A percentile compares a stretch with the other conserved stretches of the same genome.
These are phyloP conservation scores for Drosophila cognata DNA, from an alignment of 2,888 invertebrate species.

Conservation along the genomic window DNA sequence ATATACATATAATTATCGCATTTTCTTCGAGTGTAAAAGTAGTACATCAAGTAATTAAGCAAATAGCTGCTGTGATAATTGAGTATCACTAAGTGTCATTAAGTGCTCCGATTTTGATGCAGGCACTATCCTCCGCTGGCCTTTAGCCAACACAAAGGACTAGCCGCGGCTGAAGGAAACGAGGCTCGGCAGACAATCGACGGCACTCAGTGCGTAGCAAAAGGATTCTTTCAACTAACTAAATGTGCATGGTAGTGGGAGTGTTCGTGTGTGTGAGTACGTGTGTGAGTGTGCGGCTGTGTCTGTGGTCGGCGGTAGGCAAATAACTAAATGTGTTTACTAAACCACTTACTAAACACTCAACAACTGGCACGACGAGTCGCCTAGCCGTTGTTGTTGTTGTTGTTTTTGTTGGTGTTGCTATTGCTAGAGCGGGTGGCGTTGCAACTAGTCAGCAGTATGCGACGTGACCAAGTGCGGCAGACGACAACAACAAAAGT, in stretches of 20 bases:
- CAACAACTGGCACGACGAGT: constrained; percentile 63
- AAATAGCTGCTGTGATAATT: constrained; percentile 73
- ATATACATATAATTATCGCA: not conserved
- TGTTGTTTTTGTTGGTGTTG: constrained; percentile 10
- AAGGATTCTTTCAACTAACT: constrained; percentile 42
- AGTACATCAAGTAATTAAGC: constrained; percentile 67
- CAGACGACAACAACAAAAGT: constrained; percentile 48
- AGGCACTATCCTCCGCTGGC: constrained; percentile 27
- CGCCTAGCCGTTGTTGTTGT: constrained; percentile 9
- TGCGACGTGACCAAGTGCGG: constrained; percentile 74
- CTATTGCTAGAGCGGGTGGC: constrained; percentile 28
- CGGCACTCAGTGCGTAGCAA: constrained; percentile 39
- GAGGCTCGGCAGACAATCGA: constrained; percentile 30
- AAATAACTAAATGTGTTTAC: constrained; percentile 81
- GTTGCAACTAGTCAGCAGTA: constrained; percentile 34
- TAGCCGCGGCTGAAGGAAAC: constrained; percentile 16
- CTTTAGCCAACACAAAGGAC: constrained; percentile 48
- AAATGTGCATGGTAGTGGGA: constrained; percentile 23
- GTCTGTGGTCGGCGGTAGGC: constrained; percentile 63
- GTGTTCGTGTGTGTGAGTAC: constrained; percentile 20
- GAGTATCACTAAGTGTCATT: constrained; percentile 78
- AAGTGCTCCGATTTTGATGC: constrained; percentile 56
- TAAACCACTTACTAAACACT: constrained; percentile 81
- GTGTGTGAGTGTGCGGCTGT: constrained; percentile 26
- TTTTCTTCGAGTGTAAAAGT: constrained; percentile 44